phyloP scores from a whole-genome alignment of 1,140 invertebrate genomes.

The Aphis gossypii region DNA sequence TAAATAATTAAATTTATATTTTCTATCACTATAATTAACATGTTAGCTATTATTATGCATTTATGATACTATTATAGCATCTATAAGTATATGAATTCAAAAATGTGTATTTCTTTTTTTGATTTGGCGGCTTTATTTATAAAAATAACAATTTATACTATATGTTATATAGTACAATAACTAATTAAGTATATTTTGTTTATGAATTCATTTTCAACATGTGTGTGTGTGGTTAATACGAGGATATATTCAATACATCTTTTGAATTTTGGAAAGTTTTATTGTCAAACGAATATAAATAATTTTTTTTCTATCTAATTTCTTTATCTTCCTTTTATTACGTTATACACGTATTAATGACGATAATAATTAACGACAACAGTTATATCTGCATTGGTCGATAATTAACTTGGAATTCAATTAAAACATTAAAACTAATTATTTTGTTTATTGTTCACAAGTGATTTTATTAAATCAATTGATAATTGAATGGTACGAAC shows the following conservation, averaged over 20 bases:
- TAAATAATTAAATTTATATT: too few species aligned
- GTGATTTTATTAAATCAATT: neutral
- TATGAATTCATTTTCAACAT: neutral
- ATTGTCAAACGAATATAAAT: neutral
- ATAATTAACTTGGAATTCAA: neutral
- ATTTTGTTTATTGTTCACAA: constrained; percentile 12
- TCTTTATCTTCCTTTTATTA: neutral
- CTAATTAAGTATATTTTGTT: neutral
- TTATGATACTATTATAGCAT: neutral
- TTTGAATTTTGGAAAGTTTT: constrained; percentile 15
- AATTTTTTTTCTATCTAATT: neutral
- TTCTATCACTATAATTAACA: neutral
- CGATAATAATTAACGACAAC: neutral
- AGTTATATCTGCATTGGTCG: neutral
- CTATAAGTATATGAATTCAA: neutral
- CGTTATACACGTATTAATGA: neutral
- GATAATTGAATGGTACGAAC: neutral
- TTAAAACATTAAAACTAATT: constrained; percentile 19
- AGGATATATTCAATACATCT: neutral
- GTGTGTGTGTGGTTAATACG: neutral
- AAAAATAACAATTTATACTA: too few species aligned
- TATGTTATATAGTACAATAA: neutral
- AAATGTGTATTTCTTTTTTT: neutral
- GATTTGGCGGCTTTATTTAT: neutral
- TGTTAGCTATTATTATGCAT: neutral